Percentiles rank a stretch among this genome's conserved stretches.
These are phyloP conservation scores for Eupithecia abbreviata DNA, from an alignment of 2,888 invertebrate species.

Conservation along the genomic window DNA sequence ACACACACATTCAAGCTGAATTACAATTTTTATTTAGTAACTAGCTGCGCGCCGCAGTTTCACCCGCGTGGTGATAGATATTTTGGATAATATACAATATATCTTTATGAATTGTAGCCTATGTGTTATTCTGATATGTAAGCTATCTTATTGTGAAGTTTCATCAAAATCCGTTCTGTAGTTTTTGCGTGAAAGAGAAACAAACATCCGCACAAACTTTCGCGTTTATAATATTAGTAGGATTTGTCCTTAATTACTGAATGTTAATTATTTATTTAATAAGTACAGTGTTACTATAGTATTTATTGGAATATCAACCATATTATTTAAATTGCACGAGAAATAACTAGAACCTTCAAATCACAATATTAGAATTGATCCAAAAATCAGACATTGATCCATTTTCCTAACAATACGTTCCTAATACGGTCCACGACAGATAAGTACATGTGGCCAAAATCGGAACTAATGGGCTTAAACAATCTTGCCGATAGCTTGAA, in stretches of 20 bases:
- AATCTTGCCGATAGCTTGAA: neutral
- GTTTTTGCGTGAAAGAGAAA: too few species aligned
- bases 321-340: neutral
- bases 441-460: neutral
- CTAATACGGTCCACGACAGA: neutral
- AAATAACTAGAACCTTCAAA: slow-evolving; percentile 8
- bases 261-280: neutral
- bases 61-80: too few species aligned
- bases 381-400: neutral
- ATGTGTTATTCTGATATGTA: too few species aligned
- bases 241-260: neutral
- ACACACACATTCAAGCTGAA: neutral
- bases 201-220: too few species aligned
- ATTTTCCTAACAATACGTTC: neutral
- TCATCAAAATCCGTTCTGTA: too few species aligned
- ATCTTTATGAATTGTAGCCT: too few species aligned
- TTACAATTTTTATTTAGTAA: neutral
- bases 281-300: neutral
- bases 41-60: too few species aligned
- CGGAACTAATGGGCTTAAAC: neutral
- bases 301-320: slow-evolving; percentile 32
- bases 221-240: too few species aligned
- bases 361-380: neutral
- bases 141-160: too few species aligned
- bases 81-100: too few species aligned